Evolutionary conservation across 1,140 invertebrate species (phyloP).

Genomic region (Pantala flavescens): DNA sequence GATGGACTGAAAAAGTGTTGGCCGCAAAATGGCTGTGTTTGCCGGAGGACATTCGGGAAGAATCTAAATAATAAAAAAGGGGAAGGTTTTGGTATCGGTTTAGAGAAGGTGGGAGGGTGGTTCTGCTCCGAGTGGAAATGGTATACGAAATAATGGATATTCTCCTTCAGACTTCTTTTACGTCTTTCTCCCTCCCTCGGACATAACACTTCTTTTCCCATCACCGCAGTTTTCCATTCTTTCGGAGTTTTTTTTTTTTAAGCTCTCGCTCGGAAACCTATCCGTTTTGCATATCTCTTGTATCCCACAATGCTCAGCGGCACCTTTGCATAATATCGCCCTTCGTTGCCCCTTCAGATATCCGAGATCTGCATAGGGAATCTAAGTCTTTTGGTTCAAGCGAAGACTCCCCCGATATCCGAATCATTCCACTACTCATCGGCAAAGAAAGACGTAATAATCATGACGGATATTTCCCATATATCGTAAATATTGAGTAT

Average conservation of each 20-base stretch:
- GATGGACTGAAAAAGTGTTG: not conserved
- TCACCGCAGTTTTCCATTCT: not conserved
- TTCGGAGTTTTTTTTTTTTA: not conserved
- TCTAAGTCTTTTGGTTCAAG: no score
- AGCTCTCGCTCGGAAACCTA: not conserved
- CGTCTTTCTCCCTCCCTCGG: not conserved
- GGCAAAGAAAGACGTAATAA: no score
- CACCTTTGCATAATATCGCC: no score
- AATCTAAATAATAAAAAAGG: slow-evolving; percentile 7
- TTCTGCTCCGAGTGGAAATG: not conserved
- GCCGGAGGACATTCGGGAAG: not conserved
- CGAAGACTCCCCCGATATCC: no score
- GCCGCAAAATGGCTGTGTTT: not conserved
- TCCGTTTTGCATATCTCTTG: no score
- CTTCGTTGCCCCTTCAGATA: no score
- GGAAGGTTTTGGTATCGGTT: slow-evolving; percentile 1
- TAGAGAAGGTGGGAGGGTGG: not conserved
- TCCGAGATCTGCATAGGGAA: no score
- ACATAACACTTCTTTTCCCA: not conserved
- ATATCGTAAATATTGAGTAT: no score
- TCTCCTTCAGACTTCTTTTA: not conserved
- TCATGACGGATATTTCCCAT: no score
- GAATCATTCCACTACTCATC: no score
- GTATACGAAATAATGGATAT: not conserved
- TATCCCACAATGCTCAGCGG: no score